Conservation (phyloP, 2,797 vertebrate species). For the Pipistrellus kuhlii region DNA sequence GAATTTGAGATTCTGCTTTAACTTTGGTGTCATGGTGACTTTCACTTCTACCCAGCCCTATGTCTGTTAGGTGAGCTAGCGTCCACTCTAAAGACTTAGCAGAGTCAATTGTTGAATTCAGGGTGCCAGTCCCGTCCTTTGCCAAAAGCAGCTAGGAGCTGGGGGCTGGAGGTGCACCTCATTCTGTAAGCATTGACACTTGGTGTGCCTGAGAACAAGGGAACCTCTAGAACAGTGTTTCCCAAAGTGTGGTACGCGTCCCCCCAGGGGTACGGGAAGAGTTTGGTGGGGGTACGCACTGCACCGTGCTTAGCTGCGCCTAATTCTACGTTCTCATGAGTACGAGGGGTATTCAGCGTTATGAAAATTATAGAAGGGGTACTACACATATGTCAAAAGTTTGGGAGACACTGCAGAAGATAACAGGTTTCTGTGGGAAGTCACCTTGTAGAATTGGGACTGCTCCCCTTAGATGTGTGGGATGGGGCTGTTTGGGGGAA, state of each 20-base stretch:
- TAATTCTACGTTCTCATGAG: no score
- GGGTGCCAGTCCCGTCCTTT: neutral
- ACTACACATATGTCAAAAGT: no score
- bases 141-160: no score
- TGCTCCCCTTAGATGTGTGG: neutral
- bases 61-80: neutral
- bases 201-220: no score
- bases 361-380: no score
- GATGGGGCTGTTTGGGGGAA: accelerated
- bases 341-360: no score
- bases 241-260: no score
- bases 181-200: neutral
- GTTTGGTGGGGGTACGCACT: no score
- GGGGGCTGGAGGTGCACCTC: neutral
- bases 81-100: neutral
- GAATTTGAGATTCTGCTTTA: neutral
- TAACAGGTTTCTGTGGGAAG: neutral
- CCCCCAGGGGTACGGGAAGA: no score
- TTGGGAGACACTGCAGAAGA: neutral
- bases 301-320: no score
- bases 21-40: neutral
- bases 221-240: neutral
- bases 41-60: neutral
- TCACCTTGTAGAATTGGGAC: neutral
- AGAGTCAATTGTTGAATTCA: neutral